Base-by-base conservation (phyloP, 2,797 vertebrate species). In the Fistularia commersonii region DNA sequence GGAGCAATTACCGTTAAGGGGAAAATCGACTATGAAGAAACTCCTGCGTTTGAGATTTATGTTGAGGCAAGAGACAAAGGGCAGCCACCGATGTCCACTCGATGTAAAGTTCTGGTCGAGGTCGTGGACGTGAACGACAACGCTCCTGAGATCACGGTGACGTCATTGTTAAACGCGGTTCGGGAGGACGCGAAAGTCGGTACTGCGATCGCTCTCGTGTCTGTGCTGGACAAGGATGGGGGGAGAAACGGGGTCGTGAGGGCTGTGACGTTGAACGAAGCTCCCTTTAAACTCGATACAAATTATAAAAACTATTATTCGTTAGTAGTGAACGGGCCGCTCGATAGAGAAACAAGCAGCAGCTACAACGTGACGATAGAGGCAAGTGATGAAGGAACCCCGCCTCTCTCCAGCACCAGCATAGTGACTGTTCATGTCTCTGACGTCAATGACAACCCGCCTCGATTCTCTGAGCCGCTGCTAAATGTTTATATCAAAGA, bases 81-180 rank as follows among this genome's bases (percentile, higher is more conserved):
- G 0, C 69, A 75, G 3, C 67, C 75, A 7, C 79, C 86, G 85
- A 1, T 61, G 3, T 0, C 61, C 76, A 79, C 87, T 2, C 76
- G 80, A 1, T 61, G 78, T 7, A 90, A 90, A 49, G 51, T 90
- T 6, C 68, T 89, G 41, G 8, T 89, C 3, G 85, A 88, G 61
- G 73, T 90, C 0, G 48, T 82, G 39, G 87, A 91, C 64, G 46
- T 86, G 0, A 91, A 90, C 66, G 89, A 90, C 51, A 90, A 91
- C 48, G 51, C 71, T 49, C 89, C 88, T 1, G 80, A 85, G 58
- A 84, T 90, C 14, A 37, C 45, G 0, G 66, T 90, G 12, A 82
- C 87, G 7, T 87, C 84, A 23, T 49, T 88, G 0, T 69, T 79
- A 49, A 85, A 6, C 45, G 72, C 76, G 14, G 68, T 90, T 0